These are phyloP conservation scores for Agonopterix alstromeriana DNA, from an alignment of 2,888 invertebrate genomes.

Conservation along the genomic window DNA sequence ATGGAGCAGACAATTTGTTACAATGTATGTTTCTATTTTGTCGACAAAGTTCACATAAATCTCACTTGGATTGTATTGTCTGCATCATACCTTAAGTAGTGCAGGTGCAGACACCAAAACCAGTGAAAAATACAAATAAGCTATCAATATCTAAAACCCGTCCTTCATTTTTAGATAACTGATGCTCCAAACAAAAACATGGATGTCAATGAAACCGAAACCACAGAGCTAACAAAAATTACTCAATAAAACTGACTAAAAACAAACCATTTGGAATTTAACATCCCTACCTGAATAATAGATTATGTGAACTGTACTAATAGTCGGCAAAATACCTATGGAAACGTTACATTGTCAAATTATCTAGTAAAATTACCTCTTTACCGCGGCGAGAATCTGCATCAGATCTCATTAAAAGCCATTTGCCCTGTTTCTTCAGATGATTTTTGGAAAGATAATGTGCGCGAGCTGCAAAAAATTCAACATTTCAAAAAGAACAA, in stretches of 20 bases:
- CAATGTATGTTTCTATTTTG: slow-evolving; percentile 55
- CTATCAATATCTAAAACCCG: background rate
- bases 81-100: slow-evolving; percentile 8
- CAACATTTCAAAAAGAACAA: background rate
- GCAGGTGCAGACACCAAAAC: slow-evolving; percentile 28
- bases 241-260: background rate
- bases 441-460: slow-evolving; percentile 63
- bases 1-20: slow-evolving; percentile 41
- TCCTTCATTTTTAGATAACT: too few relatives aligned
- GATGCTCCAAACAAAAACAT: too few relatives aligned
- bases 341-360: slow-evolving; percentile 54
- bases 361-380: slow-evolving; percentile 48
- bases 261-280: background rate
- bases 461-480: slow-evolving; percentile 50
- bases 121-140: slow-evolving; percentile 26
- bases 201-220: too few relatives aligned
- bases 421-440: slow-evolving; percentile 50
- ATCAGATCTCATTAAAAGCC: slow-evolving; percentile 28
- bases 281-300: background rate
- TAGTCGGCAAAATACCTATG: slow-evolving; percentile 44
- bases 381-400: slow-evolving; percentile 13
- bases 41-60: slow-evolving; percentile 51
- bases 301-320: slow-evolving; percentile 40
- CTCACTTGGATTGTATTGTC: slow-evolving; percentile 36
- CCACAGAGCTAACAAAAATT: background rate